Evolutionary conservation across 2,888 invertebrate genomes (phyloP).

Genomic region (Drosophila trichaetosa): DNA sequence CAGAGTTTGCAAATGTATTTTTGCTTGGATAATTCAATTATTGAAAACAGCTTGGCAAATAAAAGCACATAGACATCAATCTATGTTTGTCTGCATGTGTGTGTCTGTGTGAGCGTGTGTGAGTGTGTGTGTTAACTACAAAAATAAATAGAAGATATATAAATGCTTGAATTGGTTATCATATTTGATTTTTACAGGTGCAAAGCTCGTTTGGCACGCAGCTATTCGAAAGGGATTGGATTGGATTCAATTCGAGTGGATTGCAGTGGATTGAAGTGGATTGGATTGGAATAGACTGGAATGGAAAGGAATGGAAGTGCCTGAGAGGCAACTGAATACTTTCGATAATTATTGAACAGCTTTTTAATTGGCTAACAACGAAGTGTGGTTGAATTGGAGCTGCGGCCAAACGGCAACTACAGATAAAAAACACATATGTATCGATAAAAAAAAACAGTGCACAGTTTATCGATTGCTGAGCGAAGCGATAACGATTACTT

Average conservation of each 20-base stretch:
- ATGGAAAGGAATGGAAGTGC: not conserved
- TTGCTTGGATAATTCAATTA: constrained; percentile 70
- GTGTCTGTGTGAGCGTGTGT: constrained; percentile 1
- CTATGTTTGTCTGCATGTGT: constrained; percentile 8
- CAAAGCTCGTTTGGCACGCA: constrained; percentile 47
- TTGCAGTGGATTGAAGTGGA: not conserved
- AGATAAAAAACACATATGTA: constrained; percentile 21
- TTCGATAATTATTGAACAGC: not conserved
- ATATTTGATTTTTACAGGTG: constrained; percentile 40
- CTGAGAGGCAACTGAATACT: not conserved
- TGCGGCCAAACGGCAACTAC: constrained; percentile 43
- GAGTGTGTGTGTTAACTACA: constrained; percentile 28
- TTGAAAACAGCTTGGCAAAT: constrained; percentile 59
- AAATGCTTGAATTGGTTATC: constrained; percentile 39
- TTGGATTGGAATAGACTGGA: not conserved
- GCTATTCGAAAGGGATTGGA: constrained; percentile 15
- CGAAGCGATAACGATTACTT: constrained; percentile 5
- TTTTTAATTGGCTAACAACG: not conserved
- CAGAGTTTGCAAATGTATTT: constrained; percentile 50
- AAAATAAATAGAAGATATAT: constrained; percentile 27
- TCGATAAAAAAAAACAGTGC: constrained; percentile 22
- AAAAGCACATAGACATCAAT: constrained; percentile 43
- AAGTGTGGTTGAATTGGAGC: constrained; percentile 1
- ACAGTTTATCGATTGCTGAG: constrained; percentile 33
- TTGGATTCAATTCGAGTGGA: not conserved